Evolutionary conservation across 64 coral and sea anemone species (phyloP).

Genomic region (Acropora tenuis): DNA sequence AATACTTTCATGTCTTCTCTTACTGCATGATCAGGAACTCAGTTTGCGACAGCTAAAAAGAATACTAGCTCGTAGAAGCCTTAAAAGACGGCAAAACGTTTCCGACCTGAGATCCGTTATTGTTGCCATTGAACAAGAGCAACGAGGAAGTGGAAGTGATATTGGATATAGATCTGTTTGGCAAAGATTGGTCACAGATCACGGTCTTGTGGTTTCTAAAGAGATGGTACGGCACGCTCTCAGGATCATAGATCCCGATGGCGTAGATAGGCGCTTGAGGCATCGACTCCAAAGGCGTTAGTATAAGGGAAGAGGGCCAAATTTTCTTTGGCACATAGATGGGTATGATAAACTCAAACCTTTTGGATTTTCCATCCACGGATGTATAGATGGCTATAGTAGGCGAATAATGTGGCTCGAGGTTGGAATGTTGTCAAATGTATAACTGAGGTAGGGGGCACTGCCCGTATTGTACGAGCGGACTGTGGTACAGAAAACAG

Average conservation of each 20-base stretch:
- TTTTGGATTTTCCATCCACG: background rate
- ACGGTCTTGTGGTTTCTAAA: constrained; percentile 44
- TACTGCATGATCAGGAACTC: constrained; percentile 14
- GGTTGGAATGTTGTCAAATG: background rate
- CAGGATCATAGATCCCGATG: constrained; percentile 47
- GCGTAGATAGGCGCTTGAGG: background rate
- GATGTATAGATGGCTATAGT: background rate
- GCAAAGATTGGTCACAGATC: constrained; percentile 38
- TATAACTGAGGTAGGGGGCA: background rate
- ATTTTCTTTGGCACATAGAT: constrained; percentile 9
- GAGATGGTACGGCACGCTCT: constrained; percentile 49
- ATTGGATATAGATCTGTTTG: constrained; percentile 47
- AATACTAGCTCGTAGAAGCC: constrained; percentile 18
- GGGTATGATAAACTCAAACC: background rate
- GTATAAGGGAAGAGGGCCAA: constrained; percentile 9
- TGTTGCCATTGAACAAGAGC: constrained; percentile 6
- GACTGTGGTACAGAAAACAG: background rate
- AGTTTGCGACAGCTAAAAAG: constrained; percentile 32
- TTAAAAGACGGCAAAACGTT: constrained; percentile 7
- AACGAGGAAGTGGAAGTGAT: constrained; percentile 31
- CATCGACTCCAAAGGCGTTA: background rate
- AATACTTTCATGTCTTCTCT: constrained; percentile 35
- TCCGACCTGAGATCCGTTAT: constrained; percentile 4
- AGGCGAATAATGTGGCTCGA: background rate
- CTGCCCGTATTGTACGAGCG: background rate